Evolutionary conservation across 2,113 vertebrate genomes (phyloP).

Genomic region (Muntiacus reevesi): DNA sequence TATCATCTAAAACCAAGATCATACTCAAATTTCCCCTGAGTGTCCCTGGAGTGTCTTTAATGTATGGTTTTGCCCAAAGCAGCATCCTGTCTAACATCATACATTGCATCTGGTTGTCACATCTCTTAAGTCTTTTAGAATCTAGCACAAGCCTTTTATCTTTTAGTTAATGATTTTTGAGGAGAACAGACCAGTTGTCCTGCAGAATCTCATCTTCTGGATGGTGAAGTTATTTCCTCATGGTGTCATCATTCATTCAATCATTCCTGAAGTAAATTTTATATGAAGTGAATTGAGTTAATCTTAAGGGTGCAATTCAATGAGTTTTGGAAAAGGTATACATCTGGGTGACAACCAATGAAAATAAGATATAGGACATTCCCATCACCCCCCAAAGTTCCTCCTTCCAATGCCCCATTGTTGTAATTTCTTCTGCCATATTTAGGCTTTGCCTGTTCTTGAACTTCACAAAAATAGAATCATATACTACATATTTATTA

Average conservation of each 20-base stretch:
- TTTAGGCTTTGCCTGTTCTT: neutral
- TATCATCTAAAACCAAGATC: neutral
- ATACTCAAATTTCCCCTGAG: neutral
- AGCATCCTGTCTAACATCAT: neutral
- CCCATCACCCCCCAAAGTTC: neutral
- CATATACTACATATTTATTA: neutral
- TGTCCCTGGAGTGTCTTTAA: neutral
- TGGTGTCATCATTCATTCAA: neutral
- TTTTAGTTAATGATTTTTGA: constrained; percentile 9
- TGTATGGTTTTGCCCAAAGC: neutral
- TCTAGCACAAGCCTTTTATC: neutral
- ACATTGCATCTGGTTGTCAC: neutral
- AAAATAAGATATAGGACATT: neutral
- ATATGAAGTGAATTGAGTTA: neutral
- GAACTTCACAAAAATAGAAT: neutral
- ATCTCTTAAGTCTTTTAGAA: neutral
- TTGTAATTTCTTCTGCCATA: neutral
- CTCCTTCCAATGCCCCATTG: neutral
- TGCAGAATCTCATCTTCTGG: neutral
- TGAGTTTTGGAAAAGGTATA: neutral
- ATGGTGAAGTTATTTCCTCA: neutral
- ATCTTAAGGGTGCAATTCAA: neutral
- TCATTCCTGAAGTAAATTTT: neutral
- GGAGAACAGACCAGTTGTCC: neutral
- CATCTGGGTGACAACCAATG: neutral